Conservation (phyloP, 2,113 vertebrate genomes). For the Sceloporus tristichus region DNA sequence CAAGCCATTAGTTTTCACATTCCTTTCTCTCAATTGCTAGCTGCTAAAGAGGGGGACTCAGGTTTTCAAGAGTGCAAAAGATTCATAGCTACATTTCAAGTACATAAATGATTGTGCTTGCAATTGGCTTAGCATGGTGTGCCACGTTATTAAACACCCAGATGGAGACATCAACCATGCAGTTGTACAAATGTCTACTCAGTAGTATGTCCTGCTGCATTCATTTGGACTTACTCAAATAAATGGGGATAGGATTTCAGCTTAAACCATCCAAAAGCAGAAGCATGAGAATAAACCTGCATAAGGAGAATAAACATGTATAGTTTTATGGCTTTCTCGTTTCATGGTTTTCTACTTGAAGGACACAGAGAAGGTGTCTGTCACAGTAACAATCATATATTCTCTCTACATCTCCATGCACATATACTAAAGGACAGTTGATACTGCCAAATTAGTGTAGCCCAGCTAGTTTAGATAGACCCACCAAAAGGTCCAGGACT, state of each 20-base stretch:
- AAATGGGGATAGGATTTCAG: background rate
- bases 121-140: background rate
- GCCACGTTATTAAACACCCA: background rate
- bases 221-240: background rate
- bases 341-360: background rate
- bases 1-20: slow-evolving; percentile 41
- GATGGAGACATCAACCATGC: background rate
- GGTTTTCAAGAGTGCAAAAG: slow-evolving; percentile 33
- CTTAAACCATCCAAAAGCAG: too few relatives aligned
- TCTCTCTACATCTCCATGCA: too few relatives aligned
- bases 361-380: background rate
- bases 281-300: too few relatives aligned
- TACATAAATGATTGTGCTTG: background rate
- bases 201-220: background rate
- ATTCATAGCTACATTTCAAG: slow-evolving; percentile 39
- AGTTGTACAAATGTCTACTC: background rate
- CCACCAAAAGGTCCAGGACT: background rate
- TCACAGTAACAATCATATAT: background rate
- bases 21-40: slow-evolving; percentile 40
- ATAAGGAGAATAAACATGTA: too few relatives aligned
- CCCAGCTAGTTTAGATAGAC: too few relatives aligned
- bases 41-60: slow-evolving; percentile 13
- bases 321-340: too few relatives aligned
- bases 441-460: too few relatives aligned
- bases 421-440: too few relatives aligned